Conservation (phyloP, 2,888 invertebrate species). For the Phasia obesa region DNA sequence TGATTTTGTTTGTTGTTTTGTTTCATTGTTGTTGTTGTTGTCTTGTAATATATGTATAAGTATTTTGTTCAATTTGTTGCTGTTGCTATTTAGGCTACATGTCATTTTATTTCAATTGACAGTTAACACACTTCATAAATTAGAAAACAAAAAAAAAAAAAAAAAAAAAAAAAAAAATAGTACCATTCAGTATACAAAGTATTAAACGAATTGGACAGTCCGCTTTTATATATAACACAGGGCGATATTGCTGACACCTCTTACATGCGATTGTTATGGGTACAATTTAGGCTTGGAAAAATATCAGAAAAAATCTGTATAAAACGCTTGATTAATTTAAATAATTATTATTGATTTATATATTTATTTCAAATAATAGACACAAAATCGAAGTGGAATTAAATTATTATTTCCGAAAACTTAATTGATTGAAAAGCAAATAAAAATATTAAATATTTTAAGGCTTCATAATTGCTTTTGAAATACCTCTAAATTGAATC, state of each 20-base stretch:
- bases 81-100: slow-evolving; percentile 63
- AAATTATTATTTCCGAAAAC: slow-evolving; percentile 12
- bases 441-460: background rate
- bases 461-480: too few relatives aligned
- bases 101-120: slow-evolving; percentile 68
- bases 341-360: slow-evolving; percentile 43
- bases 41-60: slow-evolving; percentile 9
- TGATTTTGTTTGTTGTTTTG: too few relatives aligned
- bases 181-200: slow-evolving; percentile 17
- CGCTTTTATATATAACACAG: slow-evolving; percentile 33
- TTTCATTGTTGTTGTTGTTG: slow-evolving; percentile 3
- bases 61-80: slow-evolving; percentile 30
- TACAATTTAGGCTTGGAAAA: slow-evolving; percentile 17
- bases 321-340: slow-evolving; percentile 23
- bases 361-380: background rate
- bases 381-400: background rate
- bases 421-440: slow-evolving; percentile 23
- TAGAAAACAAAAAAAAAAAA: slow-evolving; percentile 13
- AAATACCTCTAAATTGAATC: too few relatives aligned
- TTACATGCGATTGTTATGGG: slow-evolving; percentile 38
- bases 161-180: background rate
- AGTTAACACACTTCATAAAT: slow-evolving; percentile 70
- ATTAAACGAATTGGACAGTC: slow-evolving; percentile 34
- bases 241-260: slow-evolving; percentile 49
- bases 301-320: slow-evolving; percentile 22